A percentile compares a stretch with the other conserved stretches of the same genome.
Evolutionary conservation across 2,888 invertebrate genomes (phyloP).

Genomic region (Sminthurides aquaticus): DNA sequence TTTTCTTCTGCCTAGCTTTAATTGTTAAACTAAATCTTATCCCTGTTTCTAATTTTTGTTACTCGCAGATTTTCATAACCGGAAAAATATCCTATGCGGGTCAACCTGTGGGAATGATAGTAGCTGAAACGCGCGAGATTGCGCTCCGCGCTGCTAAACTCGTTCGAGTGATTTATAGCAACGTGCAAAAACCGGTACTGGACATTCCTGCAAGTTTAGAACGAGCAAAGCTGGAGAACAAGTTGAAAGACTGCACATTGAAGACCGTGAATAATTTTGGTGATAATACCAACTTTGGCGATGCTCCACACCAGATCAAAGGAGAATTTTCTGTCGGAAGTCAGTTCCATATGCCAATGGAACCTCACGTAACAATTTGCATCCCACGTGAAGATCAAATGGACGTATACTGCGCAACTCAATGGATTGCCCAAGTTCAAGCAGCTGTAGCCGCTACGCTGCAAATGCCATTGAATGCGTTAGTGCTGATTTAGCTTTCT

Average conservation of each 20-base stretch:
- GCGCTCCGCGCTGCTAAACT: conserved; percentile 45
- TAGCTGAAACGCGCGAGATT: conserved; percentile 44
- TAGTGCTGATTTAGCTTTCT: neutral
- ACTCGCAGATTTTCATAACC: conserved; percentile 45
- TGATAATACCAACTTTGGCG: neutral
- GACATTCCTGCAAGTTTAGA: conserved; percentile 45
- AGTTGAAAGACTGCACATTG: conserved; percentile 7
- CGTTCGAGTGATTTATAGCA: conserved; percentile 47
- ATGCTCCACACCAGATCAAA: conserved; percentile 47
- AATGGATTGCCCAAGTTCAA: conserved; percentile 59
- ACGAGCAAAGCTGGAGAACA: conserved; percentile 30
- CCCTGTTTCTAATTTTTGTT: neutral
- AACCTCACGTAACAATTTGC: conserved; percentile 60
- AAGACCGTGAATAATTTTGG: neutral
- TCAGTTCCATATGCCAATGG: conserved; percentile 71
- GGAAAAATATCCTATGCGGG: conserved; percentile 46
- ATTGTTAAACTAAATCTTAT: neutral
- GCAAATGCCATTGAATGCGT: conserved; percentile 57
- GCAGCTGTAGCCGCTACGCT: conserved; percentile 54
- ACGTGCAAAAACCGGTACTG: conserved; percentile 46
- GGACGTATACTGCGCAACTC: conserved; percentile 56
- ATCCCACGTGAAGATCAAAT: conserved; percentile 62
- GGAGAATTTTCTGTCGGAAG: conserved; percentile 53
- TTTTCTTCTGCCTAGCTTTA: neutral
- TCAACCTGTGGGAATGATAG: conserved; percentile 47